Evolutionary conservation across 2,113 vertebrate genomes (phyloP).

Genomic region (Notiomystis cincta): DNA sequence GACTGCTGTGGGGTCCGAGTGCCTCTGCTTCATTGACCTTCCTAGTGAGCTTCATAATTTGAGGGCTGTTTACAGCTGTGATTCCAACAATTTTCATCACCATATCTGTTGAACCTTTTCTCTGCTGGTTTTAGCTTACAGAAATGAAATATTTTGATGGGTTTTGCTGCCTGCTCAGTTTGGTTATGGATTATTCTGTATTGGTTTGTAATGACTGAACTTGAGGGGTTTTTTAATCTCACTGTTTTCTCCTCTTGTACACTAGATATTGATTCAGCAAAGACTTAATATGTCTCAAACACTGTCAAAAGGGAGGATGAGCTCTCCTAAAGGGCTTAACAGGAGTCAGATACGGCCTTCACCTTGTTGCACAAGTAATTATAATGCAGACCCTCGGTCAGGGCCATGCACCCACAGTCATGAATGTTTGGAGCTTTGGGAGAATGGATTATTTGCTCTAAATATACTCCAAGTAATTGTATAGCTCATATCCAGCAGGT

Average conservation of each 20-base stretch:
- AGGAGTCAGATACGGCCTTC: constrained; percentile 8
- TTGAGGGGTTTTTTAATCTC: background rate
- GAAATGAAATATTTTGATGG: background rate
- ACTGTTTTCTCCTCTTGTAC: background rate
- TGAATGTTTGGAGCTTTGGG: constrained; percentile 64
- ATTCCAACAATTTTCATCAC: background rate
- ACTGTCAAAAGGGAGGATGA: background rate
- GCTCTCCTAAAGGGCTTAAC: constrained; percentile 6
- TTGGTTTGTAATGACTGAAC: background rate
- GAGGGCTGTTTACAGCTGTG: background rate
- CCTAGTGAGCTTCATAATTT: fast-evolving
- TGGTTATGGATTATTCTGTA: background rate
- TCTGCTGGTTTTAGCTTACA: background rate
- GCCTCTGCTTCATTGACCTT: background rate
- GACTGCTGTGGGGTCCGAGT: fast-evolving
- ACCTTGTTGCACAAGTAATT: constrained; percentile 18
- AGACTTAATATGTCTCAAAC: background rate
- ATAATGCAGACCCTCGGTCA: constrained; percentile 49
- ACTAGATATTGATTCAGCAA: background rate
- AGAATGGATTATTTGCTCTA: constrained; percentile 74
- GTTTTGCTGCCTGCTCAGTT: background rate
- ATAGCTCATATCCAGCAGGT: constrained; percentile 77
- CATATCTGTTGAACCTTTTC: fast-evolving
- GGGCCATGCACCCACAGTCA: constrained; percentile 42
- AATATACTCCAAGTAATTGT: constrained; percentile 75